A percentile compares a stretch with the other conserved stretches of the same genome.
phyloP scores from a whole-genome alignment of 2,113 vertebrate species.

The Oenanthe oenanthe region DNA sequence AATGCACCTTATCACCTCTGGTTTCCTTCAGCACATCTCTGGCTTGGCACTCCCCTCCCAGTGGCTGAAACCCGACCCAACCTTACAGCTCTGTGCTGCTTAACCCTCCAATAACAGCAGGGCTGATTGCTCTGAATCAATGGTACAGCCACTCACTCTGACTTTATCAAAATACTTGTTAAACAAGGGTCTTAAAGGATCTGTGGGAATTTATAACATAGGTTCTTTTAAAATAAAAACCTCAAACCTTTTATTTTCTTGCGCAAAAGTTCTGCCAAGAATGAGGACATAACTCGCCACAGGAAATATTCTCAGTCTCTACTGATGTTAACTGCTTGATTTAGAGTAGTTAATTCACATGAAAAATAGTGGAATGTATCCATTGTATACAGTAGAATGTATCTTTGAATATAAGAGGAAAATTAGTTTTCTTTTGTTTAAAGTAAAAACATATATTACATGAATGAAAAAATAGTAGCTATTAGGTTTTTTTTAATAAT shows the following conservation, averaged over 20 bases:
- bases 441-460: background rate
- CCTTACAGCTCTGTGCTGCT: constrained; percentile 13
- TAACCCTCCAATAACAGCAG: constrained; percentile 49
- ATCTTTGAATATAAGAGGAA: background rate
- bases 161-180: constrained; percentile 58
- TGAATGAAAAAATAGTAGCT: background rate
- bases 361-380: background rate
- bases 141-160: background rate
- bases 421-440: background rate
- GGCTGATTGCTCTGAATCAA: constrained; percentile 51
- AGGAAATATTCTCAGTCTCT: background rate
- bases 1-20: background rate
- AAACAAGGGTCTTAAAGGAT: constrained; percentile 36
- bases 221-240: background rate
- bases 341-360: background rate
- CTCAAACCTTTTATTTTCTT: background rate
- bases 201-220: constrained; percentile 5
- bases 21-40: background rate
- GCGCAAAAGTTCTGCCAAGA: background rate
- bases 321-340: background rate
- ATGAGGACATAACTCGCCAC: background rate
- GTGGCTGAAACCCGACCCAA: constrained; percentile 44
- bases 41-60: constrained; percentile 9
- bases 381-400: background rate
- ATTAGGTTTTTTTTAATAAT: background rate